phyloP scores from a whole-genome alignment of 1,140 invertebrate genomes.

The Trichonephila clavata region DNA sequence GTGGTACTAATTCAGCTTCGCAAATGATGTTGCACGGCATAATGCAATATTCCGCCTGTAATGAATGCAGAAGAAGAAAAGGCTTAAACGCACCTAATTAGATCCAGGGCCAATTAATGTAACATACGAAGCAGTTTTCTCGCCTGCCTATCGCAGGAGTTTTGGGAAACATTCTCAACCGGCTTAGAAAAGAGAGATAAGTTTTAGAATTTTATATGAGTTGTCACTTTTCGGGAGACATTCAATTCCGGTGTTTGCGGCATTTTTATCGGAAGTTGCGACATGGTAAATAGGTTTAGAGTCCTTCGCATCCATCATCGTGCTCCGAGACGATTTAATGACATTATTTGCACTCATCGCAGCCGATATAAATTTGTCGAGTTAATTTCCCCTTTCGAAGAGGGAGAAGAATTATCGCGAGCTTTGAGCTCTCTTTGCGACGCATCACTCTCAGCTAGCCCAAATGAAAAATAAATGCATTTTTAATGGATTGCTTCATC shows the following conservation, averaged over 20 bases:
- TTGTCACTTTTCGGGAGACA: slow-evolving; percentile 47
- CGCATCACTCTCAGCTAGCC: background rate
- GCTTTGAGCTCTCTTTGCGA: slow-evolving; percentile 23
- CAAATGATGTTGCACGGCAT: slow-evolving; percentile 55
- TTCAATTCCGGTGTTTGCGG: slow-evolving; percentile 47
- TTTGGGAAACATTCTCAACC: slow-evolving; percentile 59
- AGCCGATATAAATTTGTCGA: slow-evolving; percentile 63
- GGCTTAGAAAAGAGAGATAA: slow-evolving; percentile 50
- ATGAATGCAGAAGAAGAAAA: slow-evolving; percentile 74
- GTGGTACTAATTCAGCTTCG: slow-evolving; percentile 68
- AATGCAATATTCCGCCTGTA: slow-evolving; percentile 74
- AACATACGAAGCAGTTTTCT: slow-evolving; percentile 63
- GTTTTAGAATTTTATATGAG: slow-evolving; percentile 70
- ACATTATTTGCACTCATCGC: slow-evolving; percentile 66
- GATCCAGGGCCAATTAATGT: slow-evolving; percentile 74
- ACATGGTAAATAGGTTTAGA: slow-evolving; percentile 71
- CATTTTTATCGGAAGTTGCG: slow-evolving; percentile 58
- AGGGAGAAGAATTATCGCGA: slow-evolving; percentile 52
- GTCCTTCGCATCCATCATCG: slow-evolving; percentile 45
- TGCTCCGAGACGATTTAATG: slow-evolving; percentile 63
- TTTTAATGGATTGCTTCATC: slow-evolving; percentile 63
- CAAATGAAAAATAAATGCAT: slow-evolving; percentile 72
- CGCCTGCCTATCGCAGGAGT: slow-evolving; percentile 45
- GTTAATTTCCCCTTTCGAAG: slow-evolving; percentile 60
- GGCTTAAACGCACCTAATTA: slow-evolving; percentile 76